Conservation (phyloP, 2,113 vertebrate genomes). For the Brachypodius melanocephalos region DNA sequence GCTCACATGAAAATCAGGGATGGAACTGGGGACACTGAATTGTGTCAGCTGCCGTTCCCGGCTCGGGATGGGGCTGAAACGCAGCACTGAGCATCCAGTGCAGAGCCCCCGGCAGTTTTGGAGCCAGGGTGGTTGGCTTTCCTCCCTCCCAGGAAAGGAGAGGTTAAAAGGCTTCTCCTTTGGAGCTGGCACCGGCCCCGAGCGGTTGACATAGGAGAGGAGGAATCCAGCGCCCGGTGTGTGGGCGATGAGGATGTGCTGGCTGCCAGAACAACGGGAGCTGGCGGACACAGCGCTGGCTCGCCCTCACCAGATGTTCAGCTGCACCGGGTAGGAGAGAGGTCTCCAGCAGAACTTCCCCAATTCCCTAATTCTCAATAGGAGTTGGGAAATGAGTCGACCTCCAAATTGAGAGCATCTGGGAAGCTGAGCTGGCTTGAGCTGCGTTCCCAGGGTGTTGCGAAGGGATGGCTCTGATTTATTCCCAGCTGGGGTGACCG, state of each 20-base stretch:
- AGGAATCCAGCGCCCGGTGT: slow-evolving; percentile 51
- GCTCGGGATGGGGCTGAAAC: rapidly evolving
- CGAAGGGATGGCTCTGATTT: neutral
- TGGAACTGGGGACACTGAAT: neutral
- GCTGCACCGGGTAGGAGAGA: neutral
- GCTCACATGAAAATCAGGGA: neutral
- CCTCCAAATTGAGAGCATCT: slow-evolving; percentile 40
- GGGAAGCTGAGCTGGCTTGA: neutral
- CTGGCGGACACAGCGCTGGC: neutral
- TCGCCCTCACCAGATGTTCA: slow-evolving; percentile 51
- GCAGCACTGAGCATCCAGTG: neutral
- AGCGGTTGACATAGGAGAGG: slow-evolving; percentile 20
- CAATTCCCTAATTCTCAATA: neutral
- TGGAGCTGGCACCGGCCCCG: neutral
- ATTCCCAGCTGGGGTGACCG: neutral
- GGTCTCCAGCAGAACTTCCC: neutral
- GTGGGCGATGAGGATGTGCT: slow-evolving; percentile 58
- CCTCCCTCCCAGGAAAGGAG: neutral
- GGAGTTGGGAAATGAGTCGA: neutral
- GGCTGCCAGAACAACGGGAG: slow-evolving; percentile 56
- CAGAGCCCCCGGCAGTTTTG: rapidly evolving
- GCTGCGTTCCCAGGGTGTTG: neutral
- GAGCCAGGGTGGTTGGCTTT: neutral
- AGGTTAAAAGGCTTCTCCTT: slow-evolving; percentile 30
- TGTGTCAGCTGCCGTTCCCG: neutral